A percentile compares a stretch with the other conserved stretches of the same genome.
Conservation (phyloP, 2,113 vertebrate genomes). For the Oncorhynchus tshawytscha region DNA sequence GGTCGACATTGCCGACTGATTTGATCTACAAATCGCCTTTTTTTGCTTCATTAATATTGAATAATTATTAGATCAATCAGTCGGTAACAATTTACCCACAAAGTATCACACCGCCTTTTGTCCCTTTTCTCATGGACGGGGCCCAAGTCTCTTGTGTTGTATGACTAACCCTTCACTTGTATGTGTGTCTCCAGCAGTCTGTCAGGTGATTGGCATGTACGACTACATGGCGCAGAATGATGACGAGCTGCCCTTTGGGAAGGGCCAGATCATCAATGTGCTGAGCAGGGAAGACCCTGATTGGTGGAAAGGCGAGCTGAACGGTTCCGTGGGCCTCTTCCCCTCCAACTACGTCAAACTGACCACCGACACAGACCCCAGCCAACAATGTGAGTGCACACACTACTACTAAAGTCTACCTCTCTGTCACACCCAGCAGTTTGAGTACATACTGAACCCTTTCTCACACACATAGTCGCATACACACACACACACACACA, state of each 20-base stretch:
- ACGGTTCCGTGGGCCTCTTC: constrained; percentile 93
- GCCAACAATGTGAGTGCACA: constrained; percentile 97
- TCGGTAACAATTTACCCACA: too few relatives aligned
- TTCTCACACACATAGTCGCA: neutral
- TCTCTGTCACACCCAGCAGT: constrained; percentile 12
- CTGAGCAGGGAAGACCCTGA: constrained; percentile 96
- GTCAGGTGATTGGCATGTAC: constrained; percentile 99
- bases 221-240: constrained; percentile 98
- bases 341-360: constrained; percentile 98
- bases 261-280: constrained; percentile 96
- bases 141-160: neutral
- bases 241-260: constrained; percentile 95
- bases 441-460: neutral
- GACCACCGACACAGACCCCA: constrained; percentile 95
- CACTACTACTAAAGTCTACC: constrained; percentile 1
- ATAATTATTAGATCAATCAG: too few relatives aligned
- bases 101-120: too few relatives aligned
- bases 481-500: neutral
- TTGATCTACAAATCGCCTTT: too few relatives aligned
- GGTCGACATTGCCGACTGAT: too few relatives aligned
- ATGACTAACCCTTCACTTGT: neutral
- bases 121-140: too few relatives aligned
- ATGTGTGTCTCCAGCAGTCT: constrained; percentile 73
- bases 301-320: constrained; percentile 98
- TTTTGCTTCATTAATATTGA: too few relatives aligned